phyloP scores from a whole-genome alignment of 1,140 invertebrate species.

The Ctenoplectra terminalis region DNA sequence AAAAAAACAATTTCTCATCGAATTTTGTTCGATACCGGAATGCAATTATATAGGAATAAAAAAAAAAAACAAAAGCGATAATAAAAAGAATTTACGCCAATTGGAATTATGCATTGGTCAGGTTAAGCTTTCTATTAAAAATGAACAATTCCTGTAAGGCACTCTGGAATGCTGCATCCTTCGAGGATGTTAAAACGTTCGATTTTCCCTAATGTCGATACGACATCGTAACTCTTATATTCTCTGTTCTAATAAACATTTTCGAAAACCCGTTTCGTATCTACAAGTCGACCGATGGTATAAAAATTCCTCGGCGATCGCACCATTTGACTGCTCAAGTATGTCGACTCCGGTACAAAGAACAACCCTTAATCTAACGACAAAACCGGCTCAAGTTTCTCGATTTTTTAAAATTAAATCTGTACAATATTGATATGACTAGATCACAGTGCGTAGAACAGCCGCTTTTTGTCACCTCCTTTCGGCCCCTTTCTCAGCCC shows the following conservation, averaged over 20 bases:
- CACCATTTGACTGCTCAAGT: not conserved
- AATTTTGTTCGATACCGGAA: not conserved
- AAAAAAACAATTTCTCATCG: not conserved
- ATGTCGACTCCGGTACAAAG: not conserved
- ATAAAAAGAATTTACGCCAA: no score
- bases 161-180: conserved; percentile 48
- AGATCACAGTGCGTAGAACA: conserved; percentile 77
- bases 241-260: not conserved
- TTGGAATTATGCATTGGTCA: not conserved
- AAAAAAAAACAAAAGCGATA: not conserved
- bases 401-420: conserved; percentile 18
- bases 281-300: not conserved
- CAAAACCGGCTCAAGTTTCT: not conserved
- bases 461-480: conserved; percentile 63
- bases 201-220: conserved; percentile 16
- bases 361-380: not conserved
- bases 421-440: conserved; percentile 73
- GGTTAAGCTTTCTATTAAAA: not conserved
- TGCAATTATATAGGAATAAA: not conserved
- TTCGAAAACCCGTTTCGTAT: not conserved
- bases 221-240: conserved; percentile 19
- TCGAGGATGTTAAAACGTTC: not conserved
- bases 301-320: no score
- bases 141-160: conserved; percentile 7
- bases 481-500: conserved; percentile 5